Conservation (phyloP, 2,113 vertebrate species). For the Pungitius pungitius region DNA sequence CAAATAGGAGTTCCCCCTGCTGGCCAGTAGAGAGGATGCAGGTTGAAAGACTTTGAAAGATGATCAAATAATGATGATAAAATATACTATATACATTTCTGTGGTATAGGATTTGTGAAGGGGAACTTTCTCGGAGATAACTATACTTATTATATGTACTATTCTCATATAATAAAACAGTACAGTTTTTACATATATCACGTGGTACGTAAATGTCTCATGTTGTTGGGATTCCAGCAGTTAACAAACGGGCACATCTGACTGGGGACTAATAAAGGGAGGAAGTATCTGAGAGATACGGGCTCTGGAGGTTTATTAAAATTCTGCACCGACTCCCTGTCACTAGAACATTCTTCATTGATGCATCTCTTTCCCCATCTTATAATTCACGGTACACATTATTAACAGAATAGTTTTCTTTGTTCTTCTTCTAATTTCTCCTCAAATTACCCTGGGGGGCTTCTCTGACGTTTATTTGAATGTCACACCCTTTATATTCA, state of each 20-base stretch:
- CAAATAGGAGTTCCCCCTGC: too few relatives aligned
- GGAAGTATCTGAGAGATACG: not conserved
- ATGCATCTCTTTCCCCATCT: conserved; percentile 32
- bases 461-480: conserved; percentile 43
- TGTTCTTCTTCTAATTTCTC: conserved; percentile 39
- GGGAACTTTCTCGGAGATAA: not conserved
- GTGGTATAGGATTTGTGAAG: not conserved
- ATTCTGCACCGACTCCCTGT: conserved; percentile 29
- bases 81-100: not conserved
- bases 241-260: conserved; percentile 14
- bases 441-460: conserved; percentile 30
- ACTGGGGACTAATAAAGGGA: conserved; percentile 4
- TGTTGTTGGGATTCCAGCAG: conserved; percentile 14
- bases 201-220: not conserved
- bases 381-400: conserved; percentile 36
- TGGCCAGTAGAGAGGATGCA: not conserved
- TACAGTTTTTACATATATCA: not conserved
- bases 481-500: conserved; percentile 34
- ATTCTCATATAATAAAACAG: not conserved
- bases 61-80: not conserved
- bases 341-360: conserved; percentile 39
- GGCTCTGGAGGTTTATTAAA: conserved; percentile 29
- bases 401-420: conserved; percentile 40
- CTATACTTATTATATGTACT: not conserved
- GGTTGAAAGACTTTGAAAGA: not conserved